phyloP scores from a whole-genome alignment of 2,797 vertebrate species.

The Clarias fuscus region DNA sequence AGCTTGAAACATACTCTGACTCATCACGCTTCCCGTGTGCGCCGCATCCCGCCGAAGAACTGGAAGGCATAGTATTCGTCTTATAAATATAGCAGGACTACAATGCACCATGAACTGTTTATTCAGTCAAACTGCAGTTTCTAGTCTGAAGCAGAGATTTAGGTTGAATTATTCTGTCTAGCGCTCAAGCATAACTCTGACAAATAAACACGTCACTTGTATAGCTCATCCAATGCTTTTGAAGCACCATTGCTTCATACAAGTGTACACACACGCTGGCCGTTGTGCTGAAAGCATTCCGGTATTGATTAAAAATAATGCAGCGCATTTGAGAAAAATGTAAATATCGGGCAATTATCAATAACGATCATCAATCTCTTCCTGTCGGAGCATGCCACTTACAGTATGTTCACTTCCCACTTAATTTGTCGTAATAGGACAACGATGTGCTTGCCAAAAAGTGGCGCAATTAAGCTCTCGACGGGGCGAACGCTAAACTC shows the following conservation, averaged over 20 bases:
- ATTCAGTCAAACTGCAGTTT: not conserved
- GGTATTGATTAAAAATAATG: not conserved
- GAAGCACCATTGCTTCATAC: not conserved
- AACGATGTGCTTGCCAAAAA: conserved; percentile 15
- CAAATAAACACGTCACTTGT: not conserved
- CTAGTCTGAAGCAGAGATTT: not conserved
- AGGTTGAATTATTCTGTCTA: not conserved
- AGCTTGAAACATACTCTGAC: not conserved
- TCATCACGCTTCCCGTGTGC: not conserved
- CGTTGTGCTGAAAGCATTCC: not conserved
- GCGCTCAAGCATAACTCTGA: not conserved
- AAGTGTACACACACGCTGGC: not conserved
- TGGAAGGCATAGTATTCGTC: not conserved
- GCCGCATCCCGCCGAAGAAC: not conserved
- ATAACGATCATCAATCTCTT: not conserved
- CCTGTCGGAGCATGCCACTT: not conserved
- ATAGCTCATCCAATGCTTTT: not conserved
- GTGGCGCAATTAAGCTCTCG: conserved; percentile 14
- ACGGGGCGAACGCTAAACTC: not conserved
- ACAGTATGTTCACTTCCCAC: not conserved
- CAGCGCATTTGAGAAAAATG: not conserved
- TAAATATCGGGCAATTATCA: not conserved
- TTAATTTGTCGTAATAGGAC: conserved; percentile 24
- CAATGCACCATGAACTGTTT: not conserved
- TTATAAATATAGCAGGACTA: not conserved